Evolutionary conservation across 2,113 vertebrate genomes (phyloP).

Genomic region (Sebastes schlegelii): DNA sequence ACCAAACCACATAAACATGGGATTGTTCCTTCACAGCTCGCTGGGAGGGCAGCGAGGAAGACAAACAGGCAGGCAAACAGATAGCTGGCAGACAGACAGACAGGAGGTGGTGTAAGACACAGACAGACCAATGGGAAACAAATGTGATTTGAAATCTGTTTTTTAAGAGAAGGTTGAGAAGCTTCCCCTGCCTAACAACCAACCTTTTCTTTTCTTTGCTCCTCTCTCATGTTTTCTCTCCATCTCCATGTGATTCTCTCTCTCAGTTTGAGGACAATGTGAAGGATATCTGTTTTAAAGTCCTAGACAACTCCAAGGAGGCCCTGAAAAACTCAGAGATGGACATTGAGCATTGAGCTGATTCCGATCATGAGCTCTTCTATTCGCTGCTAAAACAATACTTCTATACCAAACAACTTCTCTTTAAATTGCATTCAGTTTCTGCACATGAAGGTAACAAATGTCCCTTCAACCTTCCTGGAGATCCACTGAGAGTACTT

Average conservation of each 20-base stretch:
- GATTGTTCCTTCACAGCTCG: constrained; percentile 43
- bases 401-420: neutral
- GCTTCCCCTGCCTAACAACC: neutral
- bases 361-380: constrained; percentile 76
- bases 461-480: neutral
- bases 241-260: neutral
- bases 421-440: neutral
- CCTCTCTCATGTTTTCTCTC: neutral
- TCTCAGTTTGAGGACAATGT: constrained; percentile 89
- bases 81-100: neutral
- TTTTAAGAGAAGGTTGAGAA: neutral
- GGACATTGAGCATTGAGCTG: constrained; percentile 82
- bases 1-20: constrained; percentile 67
- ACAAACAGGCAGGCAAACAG: neutral
- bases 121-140: neutral
- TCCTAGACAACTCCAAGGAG: constrained; percentile 87
- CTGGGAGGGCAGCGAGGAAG: constrained; percentile 10
- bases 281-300: constrained; percentile 88
- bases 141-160: neutral
- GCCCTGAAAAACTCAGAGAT: constrained; percentile 80
- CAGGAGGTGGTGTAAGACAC: neutral
- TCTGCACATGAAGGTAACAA: neutral
- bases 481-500: neutral
- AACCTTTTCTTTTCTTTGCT: neutral
- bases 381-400: neutral